Conservation (phyloP, 2,113 vertebrate species). For the Bagarius yarrelli region DNA sequence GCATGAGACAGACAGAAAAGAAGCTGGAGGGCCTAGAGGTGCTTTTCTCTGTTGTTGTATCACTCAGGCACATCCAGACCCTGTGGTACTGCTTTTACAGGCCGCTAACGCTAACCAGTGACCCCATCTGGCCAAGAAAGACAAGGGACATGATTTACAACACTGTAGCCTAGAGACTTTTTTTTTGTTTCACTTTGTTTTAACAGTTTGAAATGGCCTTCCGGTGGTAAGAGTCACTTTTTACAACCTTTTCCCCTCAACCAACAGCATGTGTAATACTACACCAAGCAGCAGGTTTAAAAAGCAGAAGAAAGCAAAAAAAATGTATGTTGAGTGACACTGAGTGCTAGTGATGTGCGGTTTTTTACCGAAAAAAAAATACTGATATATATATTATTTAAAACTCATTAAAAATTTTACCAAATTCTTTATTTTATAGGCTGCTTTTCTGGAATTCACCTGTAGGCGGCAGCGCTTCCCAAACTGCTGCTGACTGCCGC, state of each 20-base stretch:
- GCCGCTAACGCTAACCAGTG: conserved; percentile 48
- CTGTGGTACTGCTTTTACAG: conserved; percentile 76
- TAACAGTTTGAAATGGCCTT: conserved; percentile 55
- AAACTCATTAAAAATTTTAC: too few relatives aligned
- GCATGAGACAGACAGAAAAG: conserved; percentile 64
- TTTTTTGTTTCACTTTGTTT: background rate
- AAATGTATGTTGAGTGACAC: background rate
- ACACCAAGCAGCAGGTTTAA: background rate
- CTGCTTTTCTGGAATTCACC: too few relatives aligned
- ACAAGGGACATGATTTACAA: conserved; percentile 65
- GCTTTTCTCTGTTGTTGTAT: conserved; percentile 77
- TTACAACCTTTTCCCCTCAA: conserved; percentile 21
- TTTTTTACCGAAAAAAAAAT: too few relatives aligned
- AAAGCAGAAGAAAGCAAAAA: background rate
- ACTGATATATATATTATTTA: too few relatives aligned
- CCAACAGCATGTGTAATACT: background rate
- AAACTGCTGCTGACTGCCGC: too few relatives aligned
- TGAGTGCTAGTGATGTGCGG: too few relatives aligned
- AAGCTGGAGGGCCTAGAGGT: conserved; percentile 71
- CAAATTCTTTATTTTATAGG: too few relatives aligned
- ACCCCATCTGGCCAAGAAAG: conserved; percentile 66
- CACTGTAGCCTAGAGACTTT: background rate
- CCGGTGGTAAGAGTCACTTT: conserved; percentile 44
- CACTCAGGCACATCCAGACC: conserved; percentile 77
- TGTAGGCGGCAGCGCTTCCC: too few relatives aligned